A percentile compares a stretch with the other conserved stretches of the same genome.
Conservation (phyloP, 2,113 vertebrate species). For the Ursus arctos region DNA sequence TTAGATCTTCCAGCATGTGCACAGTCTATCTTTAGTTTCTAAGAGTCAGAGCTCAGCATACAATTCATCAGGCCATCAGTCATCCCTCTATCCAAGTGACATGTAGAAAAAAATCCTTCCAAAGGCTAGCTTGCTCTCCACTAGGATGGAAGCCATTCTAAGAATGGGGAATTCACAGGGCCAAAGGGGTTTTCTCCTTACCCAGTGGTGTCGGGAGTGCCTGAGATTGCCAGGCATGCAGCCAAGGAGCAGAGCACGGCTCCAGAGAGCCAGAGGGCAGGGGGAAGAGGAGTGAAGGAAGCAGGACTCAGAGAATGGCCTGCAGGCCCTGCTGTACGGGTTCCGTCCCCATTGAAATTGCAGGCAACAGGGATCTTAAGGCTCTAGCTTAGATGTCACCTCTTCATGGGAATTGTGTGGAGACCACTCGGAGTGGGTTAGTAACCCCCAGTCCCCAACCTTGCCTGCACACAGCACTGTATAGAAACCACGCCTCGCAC, state of each 20-base stretch:
- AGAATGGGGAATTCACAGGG: background rate
- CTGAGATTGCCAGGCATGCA: background rate
- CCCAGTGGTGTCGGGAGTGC: background rate
- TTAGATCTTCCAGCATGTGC: conserved; percentile 40
- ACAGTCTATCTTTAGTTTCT: conserved; percentile 69
- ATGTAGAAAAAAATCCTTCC: background rate
- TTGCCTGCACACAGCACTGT: rapidly evolving
- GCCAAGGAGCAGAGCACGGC: background rate
- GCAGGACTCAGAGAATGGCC: background rate
- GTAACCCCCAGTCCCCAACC: background rate
- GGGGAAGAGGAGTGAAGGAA: background rate
- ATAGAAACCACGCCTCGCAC: background rate
- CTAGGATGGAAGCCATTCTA: background rate
- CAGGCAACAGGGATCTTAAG: background rate
- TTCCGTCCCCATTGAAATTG: background rate
- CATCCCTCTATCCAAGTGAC: background rate
- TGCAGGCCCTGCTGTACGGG: rapidly evolving
- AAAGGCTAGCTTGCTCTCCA: background rate
- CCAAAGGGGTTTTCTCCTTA: background rate
- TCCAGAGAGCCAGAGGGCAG: background rate
- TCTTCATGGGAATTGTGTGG: background rate
- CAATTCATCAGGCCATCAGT: conserved; percentile 8
- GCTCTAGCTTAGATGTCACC: background rate
- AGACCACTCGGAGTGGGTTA: background rate
- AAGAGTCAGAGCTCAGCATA: conserved; percentile 42